Evolutionary conservation across 1,140 invertebrate species (phyloP).

Genomic region (Bombus confusus): DNA sequence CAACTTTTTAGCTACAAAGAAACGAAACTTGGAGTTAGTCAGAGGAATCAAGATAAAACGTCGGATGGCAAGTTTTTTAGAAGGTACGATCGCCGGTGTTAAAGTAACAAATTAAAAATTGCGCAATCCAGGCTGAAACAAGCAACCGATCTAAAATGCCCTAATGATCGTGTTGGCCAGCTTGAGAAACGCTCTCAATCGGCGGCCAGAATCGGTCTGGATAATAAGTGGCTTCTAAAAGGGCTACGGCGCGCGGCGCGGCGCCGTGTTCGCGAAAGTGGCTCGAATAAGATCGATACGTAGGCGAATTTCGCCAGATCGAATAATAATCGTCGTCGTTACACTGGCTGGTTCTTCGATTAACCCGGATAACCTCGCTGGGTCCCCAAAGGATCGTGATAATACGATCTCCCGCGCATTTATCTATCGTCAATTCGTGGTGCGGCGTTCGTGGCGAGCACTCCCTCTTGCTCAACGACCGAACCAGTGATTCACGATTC

Average conservation of each 20-base stretch:
- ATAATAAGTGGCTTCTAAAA: constrained; percentile 45
- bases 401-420: constrained; percentile 65
- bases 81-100: background rate
- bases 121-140: background rate
- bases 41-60: no score
- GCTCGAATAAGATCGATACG: constrained; percentile 41
- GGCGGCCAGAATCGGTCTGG: background rate
- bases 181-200: constrained; percentile 32
- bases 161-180: constrained; percentile 3
- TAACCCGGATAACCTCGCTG: constrained; percentile 69
- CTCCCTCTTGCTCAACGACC: constrained; percentile 57
- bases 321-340: constrained; percentile 63
- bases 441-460: constrained; percentile 45
- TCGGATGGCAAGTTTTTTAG: background rate
- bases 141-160: background rate
- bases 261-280: constrained; percentile 25
- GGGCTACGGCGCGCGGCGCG: constrained; percentile 5
- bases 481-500: constrained; percentile 71
- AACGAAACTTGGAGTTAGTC: background rate
- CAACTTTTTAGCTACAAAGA: background rate
- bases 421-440: constrained; percentile 66
- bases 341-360: constrained; percentile 64
- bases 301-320: constrained; percentile 51
- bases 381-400: constrained; percentile 66
- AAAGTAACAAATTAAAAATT: constrained; percentile 5